Percentiles rank a stretch among this genome's conserved stretches.
Conservation (phyloP, 1,140 invertebrate genomes). For the Bombus cullumanus region DNA sequence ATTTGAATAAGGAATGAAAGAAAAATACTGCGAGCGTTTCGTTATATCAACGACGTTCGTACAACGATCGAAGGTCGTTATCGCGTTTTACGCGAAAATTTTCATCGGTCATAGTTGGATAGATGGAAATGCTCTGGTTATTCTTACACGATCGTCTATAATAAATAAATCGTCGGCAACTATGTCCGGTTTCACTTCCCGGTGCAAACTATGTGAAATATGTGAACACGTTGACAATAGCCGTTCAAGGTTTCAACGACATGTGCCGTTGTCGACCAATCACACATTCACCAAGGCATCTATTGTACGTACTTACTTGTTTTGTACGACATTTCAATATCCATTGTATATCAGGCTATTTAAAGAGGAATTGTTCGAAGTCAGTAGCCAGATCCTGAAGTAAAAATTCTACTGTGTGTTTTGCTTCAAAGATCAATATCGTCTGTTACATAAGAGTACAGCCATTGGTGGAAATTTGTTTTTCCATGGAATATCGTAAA, state of each 20-base stretch:
- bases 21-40: not conserved
- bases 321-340: conserved; percentile 12
- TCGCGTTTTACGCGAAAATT: not conserved
- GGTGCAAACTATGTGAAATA: conserved; percentile 35
- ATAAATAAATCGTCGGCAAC: conserved; percentile 21
- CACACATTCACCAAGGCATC: conserved; percentile 20
- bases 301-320: conserved; percentile 12
- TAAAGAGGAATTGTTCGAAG: conserved; percentile 20
- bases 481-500: not conserved
- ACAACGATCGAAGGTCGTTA: not conserved
- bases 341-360: conserved; percentile 13
- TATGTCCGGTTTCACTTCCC: conserved; percentile 23
- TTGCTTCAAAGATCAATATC: not conserved
- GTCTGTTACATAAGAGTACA: not conserved
- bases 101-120: not conserved
- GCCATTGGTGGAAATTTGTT: not conserved
- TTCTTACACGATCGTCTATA: too few species aligned
- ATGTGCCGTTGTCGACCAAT: conserved; percentile 18
- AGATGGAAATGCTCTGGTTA: not conserved
- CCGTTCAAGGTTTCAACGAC: conserved; percentile 2
- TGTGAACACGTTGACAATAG: conserved; percentile 36
- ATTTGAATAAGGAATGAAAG: not conserved
- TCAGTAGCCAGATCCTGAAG: not conserved
- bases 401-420: not conserved
- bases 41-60: not conserved